Conservation (phyloP, 2,888 invertebrate genomes). For the Dasypogon diadema region DNA sequence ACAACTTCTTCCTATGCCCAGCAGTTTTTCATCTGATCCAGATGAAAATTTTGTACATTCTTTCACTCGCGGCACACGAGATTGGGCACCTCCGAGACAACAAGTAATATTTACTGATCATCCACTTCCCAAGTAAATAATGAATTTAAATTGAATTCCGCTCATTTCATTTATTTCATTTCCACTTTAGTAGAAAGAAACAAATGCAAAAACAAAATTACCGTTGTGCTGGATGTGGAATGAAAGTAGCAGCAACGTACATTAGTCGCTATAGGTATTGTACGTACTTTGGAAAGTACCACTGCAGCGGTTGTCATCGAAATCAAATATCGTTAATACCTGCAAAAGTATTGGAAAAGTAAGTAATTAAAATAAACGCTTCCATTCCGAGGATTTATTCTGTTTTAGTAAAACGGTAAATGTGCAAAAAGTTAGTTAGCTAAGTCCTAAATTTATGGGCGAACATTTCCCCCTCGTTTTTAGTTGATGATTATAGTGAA, state of each 20-base stretch:
- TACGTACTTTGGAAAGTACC: conserved; percentile 85
- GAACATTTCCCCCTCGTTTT: no score
- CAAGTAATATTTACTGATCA: conserved; percentile 87
- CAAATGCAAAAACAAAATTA: conserved; percentile 80
- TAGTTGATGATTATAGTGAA: no score
- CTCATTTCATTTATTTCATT: no score
- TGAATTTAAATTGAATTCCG: no score
- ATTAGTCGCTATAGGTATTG: conserved; percentile 83
- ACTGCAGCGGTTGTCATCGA: conserved; percentile 88
- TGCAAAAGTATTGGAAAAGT: conserved; percentile 70
- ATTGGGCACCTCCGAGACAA: conserved; percentile 87
- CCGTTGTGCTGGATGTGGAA: conserved; percentile 87
- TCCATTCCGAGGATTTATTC: no score
- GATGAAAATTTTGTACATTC: conserved; percentile 71
- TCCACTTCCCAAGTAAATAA: conserved; percentile 75
- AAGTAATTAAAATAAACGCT: conserved; percentile 6
- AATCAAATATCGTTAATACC: conserved; percentile 81
- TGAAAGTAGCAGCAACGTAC: conserved; percentile 80
- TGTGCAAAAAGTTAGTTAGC: no score
- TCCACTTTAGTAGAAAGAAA: conserved; percentile 72
- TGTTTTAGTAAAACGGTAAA: no score
- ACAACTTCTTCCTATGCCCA: conserved; percentile 80
- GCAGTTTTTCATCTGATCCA: conserved; percentile 75
- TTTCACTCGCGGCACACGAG: conserved; percentile 78
- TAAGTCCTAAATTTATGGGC: no score